These are phyloP conservation scores for Hylia prasina DNA, from an alignment of 2,113 vertebrate genomes.

Conservation along the genomic window DNA sequence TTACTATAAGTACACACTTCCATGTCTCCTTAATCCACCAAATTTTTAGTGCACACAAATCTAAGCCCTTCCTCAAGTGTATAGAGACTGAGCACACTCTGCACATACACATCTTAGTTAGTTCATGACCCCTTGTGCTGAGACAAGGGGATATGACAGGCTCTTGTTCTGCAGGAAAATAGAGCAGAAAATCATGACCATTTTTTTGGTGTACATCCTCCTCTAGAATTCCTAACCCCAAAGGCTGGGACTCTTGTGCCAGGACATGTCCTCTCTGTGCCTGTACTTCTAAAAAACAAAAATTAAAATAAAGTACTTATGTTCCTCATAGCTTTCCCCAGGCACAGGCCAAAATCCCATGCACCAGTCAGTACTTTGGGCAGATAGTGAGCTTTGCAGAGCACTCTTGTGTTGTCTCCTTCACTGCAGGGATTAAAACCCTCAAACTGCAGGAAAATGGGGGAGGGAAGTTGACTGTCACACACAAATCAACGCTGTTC, in stretches of 20 bases:
- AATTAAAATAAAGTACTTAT: not conserved
- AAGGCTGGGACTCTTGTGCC: not conserved
- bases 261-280: not conserved
- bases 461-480: conserved; percentile 28
- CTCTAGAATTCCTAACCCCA: not conserved
- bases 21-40: not conserved
- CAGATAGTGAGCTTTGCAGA: not conserved
- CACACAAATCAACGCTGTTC: not conserved
- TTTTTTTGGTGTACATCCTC: not conserved
- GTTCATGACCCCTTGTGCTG: not conserved
- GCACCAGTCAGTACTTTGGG: not conserved
- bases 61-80: conserved; percentile 10
- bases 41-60: conserved; percentile 33
- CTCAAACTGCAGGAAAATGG: not conserved
- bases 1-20: not conserved
- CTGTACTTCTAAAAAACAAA: not conserved
- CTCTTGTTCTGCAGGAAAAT: not conserved
- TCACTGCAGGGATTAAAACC: conserved; percentile 17
- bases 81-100: not conserved
- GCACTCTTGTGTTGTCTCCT: not conserved
- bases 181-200: not conserved
- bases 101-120: not conserved
- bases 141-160: not conserved
- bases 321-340: not conserved
- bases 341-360: not conserved